Percentiles rank a stretch among this genome's conserved stretches.
Evolutionary conservation across 1,140 invertebrate species (phyloP).

Genomic region (Drosophila prosaltans): DNA sequence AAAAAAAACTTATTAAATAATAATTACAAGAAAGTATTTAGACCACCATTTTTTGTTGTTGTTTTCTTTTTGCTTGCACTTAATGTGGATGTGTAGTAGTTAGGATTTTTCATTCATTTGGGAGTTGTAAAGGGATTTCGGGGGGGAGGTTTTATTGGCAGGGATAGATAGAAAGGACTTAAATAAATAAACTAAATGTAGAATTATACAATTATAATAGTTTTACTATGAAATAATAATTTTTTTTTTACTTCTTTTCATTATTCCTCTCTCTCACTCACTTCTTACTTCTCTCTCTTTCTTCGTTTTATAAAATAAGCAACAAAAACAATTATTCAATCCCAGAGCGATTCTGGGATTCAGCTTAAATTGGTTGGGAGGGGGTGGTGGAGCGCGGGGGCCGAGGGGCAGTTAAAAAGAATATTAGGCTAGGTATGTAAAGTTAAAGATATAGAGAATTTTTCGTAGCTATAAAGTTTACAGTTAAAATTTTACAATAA

Average conservation of each 20-base stretch:
- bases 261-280: neutral
- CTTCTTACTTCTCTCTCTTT: conserved; percentile 6
- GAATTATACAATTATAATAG: conserved; percentile 49
- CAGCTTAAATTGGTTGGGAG: neutral
- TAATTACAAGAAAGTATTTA: conserved; percentile 73
- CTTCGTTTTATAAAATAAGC: conserved; percentile 71
- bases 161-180: conserved; percentile 57
- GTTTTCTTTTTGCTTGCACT: conserved; percentile 13
- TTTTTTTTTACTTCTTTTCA: conserved; percentile 36
- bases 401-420: conserved; percentile 49
- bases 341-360: conserved; percentile 16
- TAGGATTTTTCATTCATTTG: conserved; percentile 40
- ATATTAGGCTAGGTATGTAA: conserved; percentile 68
- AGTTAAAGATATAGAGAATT: conserved; percentile 59
- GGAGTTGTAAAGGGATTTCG: too few species aligned
- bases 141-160: too few species aligned
- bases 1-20: conserved; percentile 70
- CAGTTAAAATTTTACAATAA: conserved; percentile 29
- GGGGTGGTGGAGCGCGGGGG: conserved; percentile 8
- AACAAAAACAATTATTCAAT: conserved; percentile 75
- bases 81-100: conserved; percentile 43
- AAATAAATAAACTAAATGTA: conserved; percentile 71
- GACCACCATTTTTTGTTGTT: conserved; percentile 34
- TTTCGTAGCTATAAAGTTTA: conserved; percentile 52
- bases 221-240: conserved; percentile 73